Percentiles rank a stretch among this genome's conserved stretches.
These are phyloP conservation scores for Betta splendens DNA, from an alignment of 2,797 vertebrate genomes.

Conservation along the genomic window DNA sequence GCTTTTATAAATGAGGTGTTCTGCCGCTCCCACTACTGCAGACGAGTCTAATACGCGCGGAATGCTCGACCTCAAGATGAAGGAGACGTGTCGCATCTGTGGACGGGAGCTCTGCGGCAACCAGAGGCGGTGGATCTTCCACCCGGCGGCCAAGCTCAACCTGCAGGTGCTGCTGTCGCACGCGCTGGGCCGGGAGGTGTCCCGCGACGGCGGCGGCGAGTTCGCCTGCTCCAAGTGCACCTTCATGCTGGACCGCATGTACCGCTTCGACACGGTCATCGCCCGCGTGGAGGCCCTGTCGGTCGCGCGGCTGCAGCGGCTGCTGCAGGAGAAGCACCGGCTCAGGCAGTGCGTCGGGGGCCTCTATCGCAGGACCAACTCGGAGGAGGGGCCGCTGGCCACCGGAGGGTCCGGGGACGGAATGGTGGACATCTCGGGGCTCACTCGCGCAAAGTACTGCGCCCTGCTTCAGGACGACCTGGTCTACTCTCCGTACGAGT, in stretches of 20 bases:
- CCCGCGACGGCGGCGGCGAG: slow-evolving; percentile 90
- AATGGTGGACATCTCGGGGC: slow-evolving; percentile 84
- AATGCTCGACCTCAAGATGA: slow-evolving; percentile 84
- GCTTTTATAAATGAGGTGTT: slow-evolving; percentile 14
- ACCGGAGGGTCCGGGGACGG: slow-evolving; percentile 68
- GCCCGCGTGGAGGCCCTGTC: slow-evolving; percentile 91
- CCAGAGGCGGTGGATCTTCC: slow-evolving; percentile 97
- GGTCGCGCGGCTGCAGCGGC: slow-evolving; percentile 88
- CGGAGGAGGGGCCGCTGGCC: slow-evolving; percentile 58
- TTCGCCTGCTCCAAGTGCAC: slow-evolving; percentile 97
- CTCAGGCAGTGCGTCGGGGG: slow-evolving; percentile 88
- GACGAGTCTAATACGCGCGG: too few species aligned
- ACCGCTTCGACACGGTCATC: slow-evolving; percentile 89
- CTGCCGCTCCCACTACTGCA: too few species aligned
- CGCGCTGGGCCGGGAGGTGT: slow-evolving; percentile 88
- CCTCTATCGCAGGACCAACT: slow-evolving; percentile 86
- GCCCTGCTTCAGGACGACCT: slow-evolving; percentile 92
- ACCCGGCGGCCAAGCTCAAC: slow-evolving; percentile 91
- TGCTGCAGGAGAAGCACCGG: slow-evolving; percentile 90
- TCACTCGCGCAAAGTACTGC: slow-evolving; percentile 86
- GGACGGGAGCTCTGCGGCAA: slow-evolving; percentile 93
- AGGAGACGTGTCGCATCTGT: slow-evolving; percentile 91
- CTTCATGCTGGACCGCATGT: slow-evolving; percentile 97
- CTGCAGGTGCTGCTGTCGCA: slow-evolving; percentile 95
- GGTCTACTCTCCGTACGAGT: slow-evolving; percentile 90